These are phyloP conservation scores for Acleris sparsana DNA, from an alignment of 2,888 invertebrate genomes.

Conservation along the genomic window DNA sequence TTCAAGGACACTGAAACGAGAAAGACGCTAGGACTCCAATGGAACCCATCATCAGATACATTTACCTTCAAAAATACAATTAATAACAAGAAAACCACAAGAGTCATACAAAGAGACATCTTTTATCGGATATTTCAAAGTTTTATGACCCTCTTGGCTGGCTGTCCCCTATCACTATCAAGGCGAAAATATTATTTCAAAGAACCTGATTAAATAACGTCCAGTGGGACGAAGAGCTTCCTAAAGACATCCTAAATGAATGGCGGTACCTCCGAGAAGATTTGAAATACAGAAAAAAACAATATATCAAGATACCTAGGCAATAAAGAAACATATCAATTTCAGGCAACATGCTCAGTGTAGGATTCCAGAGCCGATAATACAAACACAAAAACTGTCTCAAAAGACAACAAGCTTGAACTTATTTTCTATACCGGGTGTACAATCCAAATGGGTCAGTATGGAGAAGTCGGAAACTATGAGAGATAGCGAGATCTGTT, in stretches of 20 bases:
- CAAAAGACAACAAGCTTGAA: no score
- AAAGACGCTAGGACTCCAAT: neutral
- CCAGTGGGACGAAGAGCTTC: neutral
- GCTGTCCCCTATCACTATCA: conserved; percentile 28
- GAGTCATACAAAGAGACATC: neutral
- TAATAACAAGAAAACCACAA: neutral
- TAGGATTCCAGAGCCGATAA: no score
- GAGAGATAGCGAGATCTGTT: no score
- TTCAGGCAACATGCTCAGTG: no score
- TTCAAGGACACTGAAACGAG: no score
- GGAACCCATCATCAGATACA: neutral
- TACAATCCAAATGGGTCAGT: no score
- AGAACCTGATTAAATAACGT: neutral
- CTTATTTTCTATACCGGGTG: no score
- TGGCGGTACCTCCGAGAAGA: neutral
- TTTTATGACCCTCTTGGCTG: conserved; percentile 31
- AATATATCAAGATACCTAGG: neutral
- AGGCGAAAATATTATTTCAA: conserved; percentile 29
- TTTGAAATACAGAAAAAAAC: neutral
- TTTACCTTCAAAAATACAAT: neutral
- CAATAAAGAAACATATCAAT: neutral
- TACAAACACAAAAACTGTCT: no score
- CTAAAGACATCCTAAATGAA: neutral
- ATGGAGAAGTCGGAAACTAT: no score
- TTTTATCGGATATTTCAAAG: conserved; percentile 26